Percentiles rank a stretch among this genome's conserved stretches.
phyloP scores from a whole-genome alignment of 2,113 vertebrate species.

The Ariopsis seemanni region DNA sequence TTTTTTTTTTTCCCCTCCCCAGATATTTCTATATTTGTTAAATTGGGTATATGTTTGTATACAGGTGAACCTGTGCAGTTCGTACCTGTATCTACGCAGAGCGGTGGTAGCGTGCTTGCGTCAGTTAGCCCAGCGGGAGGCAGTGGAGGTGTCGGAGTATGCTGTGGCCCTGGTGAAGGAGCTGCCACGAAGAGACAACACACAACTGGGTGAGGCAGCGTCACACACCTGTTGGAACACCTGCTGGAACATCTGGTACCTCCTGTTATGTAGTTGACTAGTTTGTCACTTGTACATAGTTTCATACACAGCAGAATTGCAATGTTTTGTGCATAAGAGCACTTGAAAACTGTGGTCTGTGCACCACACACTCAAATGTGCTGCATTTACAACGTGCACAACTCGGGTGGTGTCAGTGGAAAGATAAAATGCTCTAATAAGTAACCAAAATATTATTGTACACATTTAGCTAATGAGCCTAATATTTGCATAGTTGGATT shows the following conservation, averaged over 20 bases:
- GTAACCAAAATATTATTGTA: background rate
- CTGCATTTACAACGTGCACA: too few species aligned
- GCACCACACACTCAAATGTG: background rate
- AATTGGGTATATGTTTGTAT: constrained; percentile 58
- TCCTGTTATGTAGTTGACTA: background rate
- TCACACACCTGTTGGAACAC: background rate
- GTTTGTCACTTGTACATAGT: background rate
- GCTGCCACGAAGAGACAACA: constrained; percentile 73
- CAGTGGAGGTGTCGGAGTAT: constrained; percentile 84
- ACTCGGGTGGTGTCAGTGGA: background rate
- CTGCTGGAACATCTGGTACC: background rate
- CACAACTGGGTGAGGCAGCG: constrained; percentile 74
- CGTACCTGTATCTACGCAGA: constrained; percentile 81
- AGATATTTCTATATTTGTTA: background rate
- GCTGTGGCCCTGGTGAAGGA: constrained; percentile 83
- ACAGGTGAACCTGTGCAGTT: constrained; percentile 88
- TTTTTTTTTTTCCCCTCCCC: background rate
- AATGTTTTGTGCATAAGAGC: background rate
- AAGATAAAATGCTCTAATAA: background rate
- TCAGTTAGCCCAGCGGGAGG: constrained; percentile 89
- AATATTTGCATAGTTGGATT: background rate
- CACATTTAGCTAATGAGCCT: background rate
- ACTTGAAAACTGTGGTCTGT: background rate
- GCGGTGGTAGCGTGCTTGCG: constrained; percentile 85
- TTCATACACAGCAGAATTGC: background rate